phyloP scores from a whole-genome alignment of 2,113 vertebrate genomes.

The Thamnaconus septentrionalis region DNA sequence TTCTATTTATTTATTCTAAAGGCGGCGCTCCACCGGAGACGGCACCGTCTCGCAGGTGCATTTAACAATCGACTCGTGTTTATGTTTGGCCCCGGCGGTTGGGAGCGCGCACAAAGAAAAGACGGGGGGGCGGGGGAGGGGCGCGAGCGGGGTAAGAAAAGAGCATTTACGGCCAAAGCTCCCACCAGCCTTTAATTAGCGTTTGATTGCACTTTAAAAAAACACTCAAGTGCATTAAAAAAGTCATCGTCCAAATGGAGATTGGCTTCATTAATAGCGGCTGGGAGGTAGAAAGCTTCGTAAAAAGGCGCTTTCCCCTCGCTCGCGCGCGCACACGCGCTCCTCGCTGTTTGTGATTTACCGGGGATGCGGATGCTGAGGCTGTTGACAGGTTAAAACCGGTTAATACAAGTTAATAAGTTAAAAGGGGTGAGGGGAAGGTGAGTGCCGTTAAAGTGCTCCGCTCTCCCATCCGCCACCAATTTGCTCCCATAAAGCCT shows the following conservation, averaged over 20 bases:
- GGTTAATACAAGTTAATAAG: conserved; percentile 78
- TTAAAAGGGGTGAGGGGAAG: conserved; percentile 72
- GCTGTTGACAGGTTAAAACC: conserved; percentile 66
- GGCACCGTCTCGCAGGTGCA: conserved; percentile 53
- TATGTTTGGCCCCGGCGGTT: conserved; percentile 20
- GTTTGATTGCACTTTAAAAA: conserved; percentile 71
- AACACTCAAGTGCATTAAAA: conserved; percentile 72
- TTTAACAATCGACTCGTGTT: conserved; percentile 51
- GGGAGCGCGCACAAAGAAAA: conserved; percentile 43
- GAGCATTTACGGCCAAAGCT: conserved; percentile 43
- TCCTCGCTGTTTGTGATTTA: conserved; percentile 45
- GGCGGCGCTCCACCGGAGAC: conserved; percentile 1
- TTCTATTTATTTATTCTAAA: conserved; percentile 2
- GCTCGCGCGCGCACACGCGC: conserved; percentile 6
- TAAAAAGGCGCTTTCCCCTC: conserved; percentile 55
- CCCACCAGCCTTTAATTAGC: conserved; percentile 68
- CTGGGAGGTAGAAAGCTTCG: conserved; percentile 46
- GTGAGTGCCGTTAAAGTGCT: conserved; percentile 75
- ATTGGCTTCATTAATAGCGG: conserved; percentile 60
- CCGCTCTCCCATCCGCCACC: conserved; percentile 67
- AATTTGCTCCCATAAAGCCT: conserved; percentile 74
- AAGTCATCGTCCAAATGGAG: conserved; percentile 58
- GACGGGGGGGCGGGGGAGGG: background rate
- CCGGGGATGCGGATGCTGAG: conserved; percentile 41
- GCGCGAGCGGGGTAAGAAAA: background rate